Evolutionary conservation across 1,140 invertebrate species (phyloP).

Genomic region (Goniozus legneri): DNA sequence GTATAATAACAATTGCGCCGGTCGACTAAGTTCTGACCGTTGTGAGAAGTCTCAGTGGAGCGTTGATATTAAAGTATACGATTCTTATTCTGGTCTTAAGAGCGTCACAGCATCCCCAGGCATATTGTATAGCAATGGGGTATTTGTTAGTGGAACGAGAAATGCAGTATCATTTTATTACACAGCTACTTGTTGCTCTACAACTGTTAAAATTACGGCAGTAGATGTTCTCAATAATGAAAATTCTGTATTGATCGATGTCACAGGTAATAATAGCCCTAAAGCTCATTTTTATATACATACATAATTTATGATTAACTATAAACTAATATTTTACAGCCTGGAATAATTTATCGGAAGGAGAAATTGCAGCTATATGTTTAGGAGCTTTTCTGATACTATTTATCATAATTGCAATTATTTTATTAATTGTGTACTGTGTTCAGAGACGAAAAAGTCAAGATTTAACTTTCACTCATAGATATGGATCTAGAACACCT

Average conservation of each 20-base stretch:
- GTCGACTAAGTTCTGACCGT: conserved; percentile 36
- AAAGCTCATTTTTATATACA: no score
- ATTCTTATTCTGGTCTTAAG: conserved; percentile 59
- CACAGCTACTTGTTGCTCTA: conserved; percentile 61
- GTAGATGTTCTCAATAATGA: conserved; percentile 60
- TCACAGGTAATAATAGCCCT: conserved; percentile 57
- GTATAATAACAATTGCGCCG: conserved; percentile 57
- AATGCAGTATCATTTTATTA: conserved; percentile 59
- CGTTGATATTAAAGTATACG: conserved; percentile 59
- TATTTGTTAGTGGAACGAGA: conserved; percentile 60
- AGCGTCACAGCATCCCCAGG: conserved; percentile 55
- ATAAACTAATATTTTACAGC: conserved; percentile 30
- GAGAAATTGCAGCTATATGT: conserved; percentile 52
- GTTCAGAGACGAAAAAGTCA: conserved; percentile 36
- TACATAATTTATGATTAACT: no score
- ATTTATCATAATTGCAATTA: conserved; percentile 42
- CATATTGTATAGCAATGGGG: conserved; percentile 44
- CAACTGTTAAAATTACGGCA: conserved; percentile 57
- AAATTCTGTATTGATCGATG: conserved; percentile 58
- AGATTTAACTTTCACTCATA: conserved; percentile 46
- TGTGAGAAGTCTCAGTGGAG: conserved; percentile 62
- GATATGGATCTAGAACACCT: conserved; percentile 45
- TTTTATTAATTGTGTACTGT: conserved; percentile 39
- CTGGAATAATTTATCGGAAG: conserved; percentile 42
- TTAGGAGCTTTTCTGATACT: conserved; percentile 44